These are phyloP conservation scores for Sycophila sp. DNA, from an alignment of 1,140 invertebrate genomes.

Conservation along the genomic window DNA sequence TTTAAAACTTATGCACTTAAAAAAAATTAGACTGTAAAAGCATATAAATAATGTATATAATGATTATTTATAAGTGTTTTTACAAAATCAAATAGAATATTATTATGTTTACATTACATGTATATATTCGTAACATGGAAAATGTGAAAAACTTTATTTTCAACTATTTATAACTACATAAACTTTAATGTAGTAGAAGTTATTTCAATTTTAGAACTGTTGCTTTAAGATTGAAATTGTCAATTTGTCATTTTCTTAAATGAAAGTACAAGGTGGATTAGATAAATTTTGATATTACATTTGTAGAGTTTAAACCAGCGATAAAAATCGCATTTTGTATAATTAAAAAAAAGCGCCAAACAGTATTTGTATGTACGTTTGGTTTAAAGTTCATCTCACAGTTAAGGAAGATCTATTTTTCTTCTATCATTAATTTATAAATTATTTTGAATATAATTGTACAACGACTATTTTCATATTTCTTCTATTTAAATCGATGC, in stretches of 20 bases:
- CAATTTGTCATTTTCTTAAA: too few species aligned
- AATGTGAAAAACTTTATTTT: background rate
- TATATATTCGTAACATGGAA: too few species aligned
- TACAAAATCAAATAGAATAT: constrained; percentile 8
- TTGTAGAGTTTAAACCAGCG: too few species aligned
- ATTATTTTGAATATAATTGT: background rate
- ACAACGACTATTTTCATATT: background rate
- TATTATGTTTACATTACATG: background rate
- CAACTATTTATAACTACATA: background rate
- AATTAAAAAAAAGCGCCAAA: background rate
- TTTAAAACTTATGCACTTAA: background rate
- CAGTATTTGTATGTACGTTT: background rate
- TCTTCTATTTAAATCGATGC: background rate
- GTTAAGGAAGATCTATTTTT: too few species aligned
- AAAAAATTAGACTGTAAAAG: background rate
- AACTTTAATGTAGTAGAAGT: too few species aligned
- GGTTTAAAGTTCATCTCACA: background rate
- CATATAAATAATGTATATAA: constrained; percentile 31
- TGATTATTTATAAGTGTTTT: constrained; percentile 13
- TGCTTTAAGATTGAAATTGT: too few species aligned
- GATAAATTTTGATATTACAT: too few species aligned
- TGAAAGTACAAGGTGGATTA: too few species aligned
- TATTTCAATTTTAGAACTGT: too few species aligned
- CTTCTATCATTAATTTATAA: too few species aligned
- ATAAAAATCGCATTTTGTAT: too few species aligned